Percentiles rank a stretch among this genome's conserved stretches.
Evolutionary conservation across 1,140 invertebrate species (phyloP).

Genomic region (Conopomorpha cramerella): DNA sequence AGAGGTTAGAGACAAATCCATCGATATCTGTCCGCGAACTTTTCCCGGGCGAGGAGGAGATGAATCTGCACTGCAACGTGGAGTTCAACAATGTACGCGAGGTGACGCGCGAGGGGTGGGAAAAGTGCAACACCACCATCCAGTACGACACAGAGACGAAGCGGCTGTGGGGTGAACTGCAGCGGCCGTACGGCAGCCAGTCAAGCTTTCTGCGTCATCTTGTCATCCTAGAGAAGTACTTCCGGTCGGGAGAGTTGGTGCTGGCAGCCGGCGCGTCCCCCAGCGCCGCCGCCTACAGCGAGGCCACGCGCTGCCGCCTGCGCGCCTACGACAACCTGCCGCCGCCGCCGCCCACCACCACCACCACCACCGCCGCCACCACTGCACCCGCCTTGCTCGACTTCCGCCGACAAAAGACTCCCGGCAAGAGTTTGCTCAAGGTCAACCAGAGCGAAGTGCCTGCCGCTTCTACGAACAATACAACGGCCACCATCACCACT

Average conservation of each 20-base stretch:
- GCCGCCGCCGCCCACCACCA: constrained; percentile 75
- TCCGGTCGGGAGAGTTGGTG: constrained; percentile 74
- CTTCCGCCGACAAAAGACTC: constrained; percentile 42
- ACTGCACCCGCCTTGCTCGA: constrained; percentile 41
- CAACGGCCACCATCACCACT: no score
- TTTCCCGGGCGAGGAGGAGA: constrained; percentile 79
- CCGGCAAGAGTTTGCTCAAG: constrained; percentile 52
- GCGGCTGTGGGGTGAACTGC: constrained; percentile 76
- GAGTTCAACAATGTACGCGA: constrained; percentile 71
- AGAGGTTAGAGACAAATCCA: constrained; percentile 71
- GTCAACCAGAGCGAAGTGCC: constrained; percentile 37
- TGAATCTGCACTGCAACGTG: constrained; percentile 74
- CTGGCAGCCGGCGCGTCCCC: constrained; percentile 72
- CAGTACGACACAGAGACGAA: constrained; percentile 83
- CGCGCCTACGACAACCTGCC: constrained; percentile 72
- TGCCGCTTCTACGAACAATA: no score
- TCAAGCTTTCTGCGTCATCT: constrained; percentile 81
- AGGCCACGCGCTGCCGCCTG: constrained; percentile 77
- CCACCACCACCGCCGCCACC: constrained; percentile 67
- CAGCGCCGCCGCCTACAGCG: constrained; percentile 76
- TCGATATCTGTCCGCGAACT: constrained; percentile 79
- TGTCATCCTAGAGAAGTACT: constrained; percentile 81
- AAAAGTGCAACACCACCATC: constrained; percentile 75
- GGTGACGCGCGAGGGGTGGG: constrained; percentile 78
- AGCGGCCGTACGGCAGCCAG: constrained; percentile 83